Evolutionary conservation across 2,888 invertebrate genomes (phyloP).

Genomic region (Allophyes oxyacanthae): DNA sequence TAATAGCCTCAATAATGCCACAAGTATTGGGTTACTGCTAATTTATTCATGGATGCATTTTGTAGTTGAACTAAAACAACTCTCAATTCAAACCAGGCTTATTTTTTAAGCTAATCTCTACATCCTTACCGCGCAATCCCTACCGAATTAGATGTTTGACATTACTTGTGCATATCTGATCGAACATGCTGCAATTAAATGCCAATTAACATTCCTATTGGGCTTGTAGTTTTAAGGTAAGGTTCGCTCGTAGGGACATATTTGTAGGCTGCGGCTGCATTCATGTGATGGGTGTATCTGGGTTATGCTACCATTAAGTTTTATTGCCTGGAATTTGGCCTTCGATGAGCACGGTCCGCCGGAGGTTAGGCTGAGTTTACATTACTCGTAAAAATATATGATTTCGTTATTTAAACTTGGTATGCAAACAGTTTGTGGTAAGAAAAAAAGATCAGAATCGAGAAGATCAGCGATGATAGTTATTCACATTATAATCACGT

Average conservation of each 20-base stretch:
- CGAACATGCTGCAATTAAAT: constrained; percentile 60
- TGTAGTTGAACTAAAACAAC: constrained; percentile 20
- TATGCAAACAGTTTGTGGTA: constrained; percentile 46
- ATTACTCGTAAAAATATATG: constrained; percentile 54
- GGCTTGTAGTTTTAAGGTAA: constrained; percentile 61
- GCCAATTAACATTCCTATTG: constrained; percentile 66
- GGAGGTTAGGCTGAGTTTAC: constrained; percentile 56
- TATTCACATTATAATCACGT: no score
- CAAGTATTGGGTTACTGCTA: constrained; percentile 28
- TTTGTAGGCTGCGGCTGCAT: constrained; percentile 66
- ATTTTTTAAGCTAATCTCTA: constrained; percentile 30
- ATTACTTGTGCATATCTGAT: constrained; percentile 47
- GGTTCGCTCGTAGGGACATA: constrained; percentile 66
- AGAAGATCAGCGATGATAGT: not conserved
- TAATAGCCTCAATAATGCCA: constrained; percentile 30
- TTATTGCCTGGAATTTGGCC: constrained; percentile 79
- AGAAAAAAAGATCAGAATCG: constrained; percentile 21
- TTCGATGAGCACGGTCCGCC: constrained; percentile 66
- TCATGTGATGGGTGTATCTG: constrained; percentile 76
- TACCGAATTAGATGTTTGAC: constrained; percentile 33
- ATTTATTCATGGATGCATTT: constrained; percentile 39
- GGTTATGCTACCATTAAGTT: constrained; percentile 77
- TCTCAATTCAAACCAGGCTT: constrained; percentile 10
- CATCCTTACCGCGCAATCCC: constrained; percentile 14
- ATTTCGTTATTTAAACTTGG: constrained; percentile 54